A percentile compares a stretch with the other conserved stretches of the same genome.
Conservation (phyloP, 1,140 invertebrate species). For the Agrypnia vestita region DNA sequence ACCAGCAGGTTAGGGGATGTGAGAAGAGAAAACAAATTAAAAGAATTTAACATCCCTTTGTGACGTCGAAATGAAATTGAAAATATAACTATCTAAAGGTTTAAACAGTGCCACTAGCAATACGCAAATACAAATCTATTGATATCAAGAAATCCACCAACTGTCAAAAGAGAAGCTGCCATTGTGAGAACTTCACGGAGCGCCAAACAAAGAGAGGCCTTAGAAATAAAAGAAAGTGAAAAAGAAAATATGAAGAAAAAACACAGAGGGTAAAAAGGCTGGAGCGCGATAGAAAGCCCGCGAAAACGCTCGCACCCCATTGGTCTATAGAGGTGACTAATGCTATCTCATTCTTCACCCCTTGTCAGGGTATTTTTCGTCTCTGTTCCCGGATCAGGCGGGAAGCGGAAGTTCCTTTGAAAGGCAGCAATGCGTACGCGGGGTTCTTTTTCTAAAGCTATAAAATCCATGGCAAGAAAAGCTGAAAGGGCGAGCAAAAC, state of each 20-base stretch:
- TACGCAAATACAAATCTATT: conserved; percentile 13
- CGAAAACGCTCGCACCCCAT: conserved; percentile 39
- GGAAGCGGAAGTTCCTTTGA: conserved; percentile 33
- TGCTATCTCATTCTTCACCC: conserved; percentile 37
- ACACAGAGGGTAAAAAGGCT: conserved; percentile 5
- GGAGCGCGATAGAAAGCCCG: conserved; percentile 35
- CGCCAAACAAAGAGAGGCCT: conserved; percentile 37
- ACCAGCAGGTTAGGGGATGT: no score
- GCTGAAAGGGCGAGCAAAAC: not conserved
- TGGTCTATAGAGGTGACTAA: conserved; percentile 36
- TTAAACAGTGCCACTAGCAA: not conserved
- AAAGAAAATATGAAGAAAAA: conserved; percentile 21
- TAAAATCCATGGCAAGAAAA: conserved; percentile 1
- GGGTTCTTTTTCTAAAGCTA: not conserved
- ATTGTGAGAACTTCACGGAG: conserved; percentile 4
- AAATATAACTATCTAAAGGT: not conserved
- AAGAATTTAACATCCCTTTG: no score
- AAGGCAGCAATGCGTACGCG: conserved; percentile 27
- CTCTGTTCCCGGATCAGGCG: conserved; percentile 32
- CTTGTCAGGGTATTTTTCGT: conserved; percentile 31
- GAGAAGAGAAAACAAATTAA: no score
- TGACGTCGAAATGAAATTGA: no score
- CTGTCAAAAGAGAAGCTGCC: not conserved
- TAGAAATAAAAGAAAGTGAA: conserved; percentile 26
- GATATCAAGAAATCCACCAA: conserved; percentile 23